Evolutionary conservation across 2,888 invertebrate species (phyloP).

Genomic region (Ischnus inquisitorius): DNA sequence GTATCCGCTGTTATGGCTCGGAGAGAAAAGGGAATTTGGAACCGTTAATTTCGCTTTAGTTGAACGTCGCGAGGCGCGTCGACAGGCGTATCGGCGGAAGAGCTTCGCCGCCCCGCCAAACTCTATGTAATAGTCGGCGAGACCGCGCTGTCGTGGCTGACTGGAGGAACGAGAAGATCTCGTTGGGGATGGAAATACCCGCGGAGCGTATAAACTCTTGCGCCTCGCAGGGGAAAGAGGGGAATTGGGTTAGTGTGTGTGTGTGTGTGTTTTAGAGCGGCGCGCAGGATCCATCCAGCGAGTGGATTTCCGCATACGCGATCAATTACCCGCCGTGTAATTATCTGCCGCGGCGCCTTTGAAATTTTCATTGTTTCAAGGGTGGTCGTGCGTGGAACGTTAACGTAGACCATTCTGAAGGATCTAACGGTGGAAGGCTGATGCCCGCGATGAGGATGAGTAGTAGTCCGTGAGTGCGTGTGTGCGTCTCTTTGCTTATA

Average conservation of each 20-base stretch:
- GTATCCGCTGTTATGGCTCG: not conserved
- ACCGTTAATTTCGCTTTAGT: slow-evolving; percentile 62
- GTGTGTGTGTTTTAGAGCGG: not conserved
- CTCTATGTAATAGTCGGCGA: not conserved
- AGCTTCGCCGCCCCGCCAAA: not conserved
- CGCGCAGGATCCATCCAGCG: slow-evolving; percentile 31
- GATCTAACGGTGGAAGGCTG: not conserved
- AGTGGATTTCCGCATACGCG: slow-evolving; percentile 68
- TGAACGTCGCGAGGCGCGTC: slow-evolving; percentile 42
- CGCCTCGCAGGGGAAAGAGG: not conserved
- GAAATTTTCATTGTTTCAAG: slow-evolving; percentile 71
- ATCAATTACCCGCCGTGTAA: slow-evolving; percentile 70
- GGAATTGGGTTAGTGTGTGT: not conserved
- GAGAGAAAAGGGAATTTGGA: slow-evolving; percentile 4
- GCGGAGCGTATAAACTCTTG: not conserved
- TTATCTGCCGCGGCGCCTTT: slow-evolving; percentile 64
- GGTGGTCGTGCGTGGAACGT: slow-evolving; percentile 39
- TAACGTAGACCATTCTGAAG: not conserved
- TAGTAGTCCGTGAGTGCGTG: too few species aligned
- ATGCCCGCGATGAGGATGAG: not conserved
- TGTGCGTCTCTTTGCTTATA: not conserved
- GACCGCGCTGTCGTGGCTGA: slow-evolving; percentile 13
- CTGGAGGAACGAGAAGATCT: not conserved
- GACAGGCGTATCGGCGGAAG: slow-evolving; percentile 30
- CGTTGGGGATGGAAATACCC: not conserved